A percentile compares a stretch with the other conserved stretches of the same genome.
Conservation (phyloP, 2,797 vertebrate genomes). For the Liparis tanakae region DNA sequence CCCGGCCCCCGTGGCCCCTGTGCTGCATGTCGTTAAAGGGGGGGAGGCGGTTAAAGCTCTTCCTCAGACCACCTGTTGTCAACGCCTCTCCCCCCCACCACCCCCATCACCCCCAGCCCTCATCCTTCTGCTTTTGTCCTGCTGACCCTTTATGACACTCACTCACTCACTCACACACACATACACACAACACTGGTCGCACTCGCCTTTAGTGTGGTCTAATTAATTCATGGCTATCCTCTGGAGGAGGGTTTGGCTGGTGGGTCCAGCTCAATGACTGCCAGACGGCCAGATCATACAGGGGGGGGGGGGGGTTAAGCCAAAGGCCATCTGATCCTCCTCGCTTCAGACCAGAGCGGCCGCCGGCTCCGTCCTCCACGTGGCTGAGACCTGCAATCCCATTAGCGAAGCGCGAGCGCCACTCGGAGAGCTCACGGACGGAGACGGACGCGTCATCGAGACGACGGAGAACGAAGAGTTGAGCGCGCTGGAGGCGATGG, state of each 20-base stretch:
- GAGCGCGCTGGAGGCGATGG: neutral
- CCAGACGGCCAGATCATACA: slow-evolving; percentile 64
- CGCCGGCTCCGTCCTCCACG: slow-evolving; percentile 44
- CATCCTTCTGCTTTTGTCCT: slow-evolving; percentile 63
- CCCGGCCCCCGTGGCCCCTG: slow-evolving; percentile 52
- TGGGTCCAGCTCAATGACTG: slow-evolving; percentile 65
- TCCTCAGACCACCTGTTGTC: slow-evolving; percentile 85
- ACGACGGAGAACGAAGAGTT: neutral
- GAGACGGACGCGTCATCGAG: slow-evolving; percentile 5
- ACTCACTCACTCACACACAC: slow-evolving; percentile 33
- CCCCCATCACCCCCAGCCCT: slow-evolving; percentile 20
- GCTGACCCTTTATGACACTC: slow-evolving; percentile 53
- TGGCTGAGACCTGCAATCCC: slow-evolving; percentile 57
- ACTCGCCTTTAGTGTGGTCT: slow-evolving; percentile 54
- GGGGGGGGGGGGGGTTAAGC: slow-evolving; percentile 69
- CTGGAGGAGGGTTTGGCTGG: slow-evolving; percentile 68
- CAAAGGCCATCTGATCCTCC: slow-evolving; percentile 74
- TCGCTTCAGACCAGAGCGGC: slow-evolving; percentile 57
- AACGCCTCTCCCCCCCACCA: slow-evolving; percentile 43
- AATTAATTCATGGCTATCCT: slow-evolving; percentile 79
- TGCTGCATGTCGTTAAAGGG: slow-evolving; percentile 58
- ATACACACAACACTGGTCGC: slow-evolving; percentile 24
- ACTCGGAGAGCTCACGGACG: slow-evolving; percentile 27
- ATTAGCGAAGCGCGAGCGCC: slow-evolving; percentile 71
- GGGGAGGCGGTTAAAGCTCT: slow-evolving; percentile 60